Evolutionary conservation across 2,888 invertebrate genomes (phyloP), one percentile per base, ranked within the genome.

Genomic region (Mycalesis mineus): DNA sequence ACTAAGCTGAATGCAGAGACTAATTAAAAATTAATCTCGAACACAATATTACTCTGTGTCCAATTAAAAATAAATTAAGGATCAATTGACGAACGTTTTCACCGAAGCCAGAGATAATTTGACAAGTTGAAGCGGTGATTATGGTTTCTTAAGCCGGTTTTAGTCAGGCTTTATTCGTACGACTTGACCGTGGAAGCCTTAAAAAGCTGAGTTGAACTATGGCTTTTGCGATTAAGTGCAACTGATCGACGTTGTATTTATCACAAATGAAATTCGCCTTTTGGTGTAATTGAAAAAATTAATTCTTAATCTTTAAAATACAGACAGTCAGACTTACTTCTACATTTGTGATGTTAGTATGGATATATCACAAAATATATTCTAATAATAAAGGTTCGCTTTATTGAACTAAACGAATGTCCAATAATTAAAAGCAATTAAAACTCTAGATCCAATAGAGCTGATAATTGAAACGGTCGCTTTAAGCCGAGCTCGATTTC

Each of bases 401-500:
- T 5, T 5, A 22, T 2, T 5, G 2, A 4, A 22, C 5, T 22
- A 5, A 22, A 22, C 22, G 22, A 22, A 22, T 22, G 39, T 22
- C 44, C 17, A 14, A 57, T 54, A 57, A 50, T 50, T 61, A 53
- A 56, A 58, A 58, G 56, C 51, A 55, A 58, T 61, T 58, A 58
- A 55, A 56, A 58, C 55, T 58, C 55, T 33, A 28, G 51, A 55
- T n/a, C 13, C 28, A 17, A 58, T 55, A 47, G 40, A 45, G 52
- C 14, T 28, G 51, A 37, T 53, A 58, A 59, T 54, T 62, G 54
- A 54, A 47, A 45, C 49, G 42, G 48, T 39, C 50, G 50, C 29
- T 37, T 51, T 13, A 28, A 53, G 49, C 13, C 40, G 14, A 48
- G 42, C 37, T 44, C 44, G 41, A n/a, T 33, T 49, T 28, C 44